Evolutionary conservation across 2,113 vertebrate genomes (phyloP).

Genomic region (Fregata magnificens): DNA sequence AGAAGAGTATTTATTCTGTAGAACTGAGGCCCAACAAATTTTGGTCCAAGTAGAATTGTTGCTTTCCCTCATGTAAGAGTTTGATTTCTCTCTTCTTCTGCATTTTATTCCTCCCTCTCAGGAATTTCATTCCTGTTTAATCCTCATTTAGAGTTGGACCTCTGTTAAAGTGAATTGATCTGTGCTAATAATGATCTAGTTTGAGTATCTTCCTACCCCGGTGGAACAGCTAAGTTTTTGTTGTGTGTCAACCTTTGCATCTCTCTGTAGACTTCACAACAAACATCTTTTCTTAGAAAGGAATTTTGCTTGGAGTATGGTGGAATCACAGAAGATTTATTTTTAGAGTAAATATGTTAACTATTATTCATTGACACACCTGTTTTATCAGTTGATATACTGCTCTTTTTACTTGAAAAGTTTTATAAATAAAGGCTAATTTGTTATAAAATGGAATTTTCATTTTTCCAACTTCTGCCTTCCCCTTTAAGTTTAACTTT

Average conservation of each 20-base stretch:
- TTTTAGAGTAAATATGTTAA: not conserved
- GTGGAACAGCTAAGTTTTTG: not conserved
- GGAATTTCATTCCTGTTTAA: not conserved
- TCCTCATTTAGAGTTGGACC: not conserved
- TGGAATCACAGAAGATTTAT: not conserved
- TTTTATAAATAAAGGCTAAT: constrained; percentile 49
- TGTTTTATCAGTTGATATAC: not conserved
- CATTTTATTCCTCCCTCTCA: not conserved
- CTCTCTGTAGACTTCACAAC: not conserved
- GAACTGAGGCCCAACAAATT: not conserved
- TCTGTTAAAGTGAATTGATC: not conserved
- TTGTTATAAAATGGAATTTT: constrained; percentile 19
- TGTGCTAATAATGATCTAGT: not conserved
- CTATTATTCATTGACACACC: not conserved
- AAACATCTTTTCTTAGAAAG: not conserved
- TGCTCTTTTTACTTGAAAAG: constrained; percentile 59
- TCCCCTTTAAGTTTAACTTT: not conserved
- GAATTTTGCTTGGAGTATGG: not conserved
- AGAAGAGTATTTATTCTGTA: constrained; percentile 52
- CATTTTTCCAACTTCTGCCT: constrained; percentile 30
- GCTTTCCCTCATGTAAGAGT: not conserved
- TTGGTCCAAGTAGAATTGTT: constrained; percentile 6
- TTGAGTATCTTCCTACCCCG: not conserved
- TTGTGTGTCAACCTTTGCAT: not conserved
- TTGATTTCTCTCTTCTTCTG: not conserved